Evolutionary conservation across 2,113 vertebrate species (phyloP).

Genomic region (Lepus americanus): DNA sequence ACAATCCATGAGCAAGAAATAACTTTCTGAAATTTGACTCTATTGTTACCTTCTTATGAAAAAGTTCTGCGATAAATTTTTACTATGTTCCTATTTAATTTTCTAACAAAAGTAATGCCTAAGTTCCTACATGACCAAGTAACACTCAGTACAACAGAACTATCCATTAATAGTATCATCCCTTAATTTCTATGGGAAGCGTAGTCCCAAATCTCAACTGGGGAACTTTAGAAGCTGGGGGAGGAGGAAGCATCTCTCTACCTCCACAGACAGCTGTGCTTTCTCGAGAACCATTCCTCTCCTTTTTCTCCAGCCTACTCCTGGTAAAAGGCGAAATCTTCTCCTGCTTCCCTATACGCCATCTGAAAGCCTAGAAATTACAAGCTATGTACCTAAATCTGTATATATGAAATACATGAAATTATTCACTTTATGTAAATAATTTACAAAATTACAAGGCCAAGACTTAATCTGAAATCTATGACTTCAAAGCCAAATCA

Average conservation of each 20-base stretch:
- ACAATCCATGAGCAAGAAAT: conserved; percentile 22
- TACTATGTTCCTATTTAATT: background rate
- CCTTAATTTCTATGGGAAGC: background rate
- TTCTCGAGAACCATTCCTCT: background rate
- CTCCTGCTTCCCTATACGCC: background rate
- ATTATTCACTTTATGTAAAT: too few relatives aligned
- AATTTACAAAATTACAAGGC: background rate
- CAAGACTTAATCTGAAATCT: background rate
- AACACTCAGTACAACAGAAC: background rate
- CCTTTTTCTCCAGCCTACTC: background rate
- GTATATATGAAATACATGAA: too few relatives aligned
- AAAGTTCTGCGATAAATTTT: conserved; percentile 12
- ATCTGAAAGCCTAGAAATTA: too few relatives aligned
- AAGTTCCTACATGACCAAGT: background rate
- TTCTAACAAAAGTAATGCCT: background rate
- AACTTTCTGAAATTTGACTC: conserved; percentile 18
- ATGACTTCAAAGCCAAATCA: background rate
- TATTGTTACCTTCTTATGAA: background rate
- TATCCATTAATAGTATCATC: background rate
- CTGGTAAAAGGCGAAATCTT: background rate
- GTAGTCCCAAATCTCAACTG: background rate
- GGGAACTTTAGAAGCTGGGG: background rate
- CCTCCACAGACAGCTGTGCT: background rate
- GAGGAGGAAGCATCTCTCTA: background rate
- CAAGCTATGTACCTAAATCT: too few relatives aligned